phyloP scores from a whole-genome alignment of 2,888 invertebrate species.

The Eupithecia abbreviata region DNA sequence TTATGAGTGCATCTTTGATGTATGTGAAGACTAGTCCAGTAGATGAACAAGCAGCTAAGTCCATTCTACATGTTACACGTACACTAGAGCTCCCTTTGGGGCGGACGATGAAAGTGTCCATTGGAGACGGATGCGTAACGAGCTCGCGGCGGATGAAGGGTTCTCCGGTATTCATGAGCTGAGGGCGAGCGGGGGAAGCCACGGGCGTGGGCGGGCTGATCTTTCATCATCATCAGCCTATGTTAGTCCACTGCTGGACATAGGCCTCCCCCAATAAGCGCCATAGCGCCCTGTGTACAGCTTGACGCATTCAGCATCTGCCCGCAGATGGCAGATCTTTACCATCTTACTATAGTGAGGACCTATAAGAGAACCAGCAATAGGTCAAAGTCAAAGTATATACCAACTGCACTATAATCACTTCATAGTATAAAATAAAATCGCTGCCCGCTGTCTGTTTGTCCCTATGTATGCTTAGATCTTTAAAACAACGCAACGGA shows the following conservation, averaged over 20 bases:
- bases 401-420: no score
- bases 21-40: not conserved
- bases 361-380: no score
- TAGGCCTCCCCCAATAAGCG: no score
- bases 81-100: conserved; percentile 23
- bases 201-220: conserved; percentile 4
- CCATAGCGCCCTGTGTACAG: no score
- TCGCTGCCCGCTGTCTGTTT: no score
- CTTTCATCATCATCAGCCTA: no score
- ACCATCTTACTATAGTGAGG: not conserved
- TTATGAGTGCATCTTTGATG: not conserved
- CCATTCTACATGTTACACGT: not conserved
- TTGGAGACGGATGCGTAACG: conserved; percentile 69
- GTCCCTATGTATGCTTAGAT: no score
- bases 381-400: no score
- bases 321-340: not conserved
- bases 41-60: not conserved
- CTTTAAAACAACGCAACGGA: no score
- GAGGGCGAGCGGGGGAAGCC: conserved; percentile 43
- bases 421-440: no score
- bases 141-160: conserved; percentile 71
- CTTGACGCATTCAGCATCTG: no score
- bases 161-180: conserved; percentile 74
- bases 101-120: conserved; percentile 62
- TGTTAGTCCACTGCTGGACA: no score